phyloP scores from a whole-genome alignment of 2,113 vertebrate genomes.

The Mobula birostris region DNA sequence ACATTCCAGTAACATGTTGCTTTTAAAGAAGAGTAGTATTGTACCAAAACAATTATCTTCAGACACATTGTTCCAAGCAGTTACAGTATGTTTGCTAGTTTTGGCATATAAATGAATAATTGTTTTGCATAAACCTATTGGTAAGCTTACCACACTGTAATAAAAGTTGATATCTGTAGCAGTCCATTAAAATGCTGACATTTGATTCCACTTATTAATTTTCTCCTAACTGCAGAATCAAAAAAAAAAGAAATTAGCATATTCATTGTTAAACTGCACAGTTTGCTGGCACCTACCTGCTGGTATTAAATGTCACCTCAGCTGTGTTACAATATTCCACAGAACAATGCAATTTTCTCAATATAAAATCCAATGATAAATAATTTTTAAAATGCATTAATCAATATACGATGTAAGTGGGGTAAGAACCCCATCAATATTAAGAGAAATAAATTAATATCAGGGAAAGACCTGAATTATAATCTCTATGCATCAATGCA shows the following conservation, averaged over 20 bases:
- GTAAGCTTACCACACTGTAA: neutral
- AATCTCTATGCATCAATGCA: neutral
- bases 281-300: neutral
- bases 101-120: neutral
- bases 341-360: neutral
- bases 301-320: neutral
- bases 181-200: neutral
- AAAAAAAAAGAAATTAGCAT: neutral
- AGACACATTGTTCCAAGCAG: neutral
- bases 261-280: neutral
- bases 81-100: neutral
- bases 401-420: neutral
- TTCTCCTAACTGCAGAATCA: neutral
- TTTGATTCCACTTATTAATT: neutral
- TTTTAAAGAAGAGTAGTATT: neutral
- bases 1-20: constrained; percentile 32
- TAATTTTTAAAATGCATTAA: neutral
- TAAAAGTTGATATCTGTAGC: neutral
- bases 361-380: neutral
- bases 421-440: neutral
- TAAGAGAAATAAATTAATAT: neutral
- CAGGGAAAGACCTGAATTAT: neutral
- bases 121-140: neutral
- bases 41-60: constrained; percentile 27
- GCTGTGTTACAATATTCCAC: neutral